Evolutionary conservation across 2,113 vertebrate genomes (phyloP).

Genomic region (Silurus meridionalis): DNA sequence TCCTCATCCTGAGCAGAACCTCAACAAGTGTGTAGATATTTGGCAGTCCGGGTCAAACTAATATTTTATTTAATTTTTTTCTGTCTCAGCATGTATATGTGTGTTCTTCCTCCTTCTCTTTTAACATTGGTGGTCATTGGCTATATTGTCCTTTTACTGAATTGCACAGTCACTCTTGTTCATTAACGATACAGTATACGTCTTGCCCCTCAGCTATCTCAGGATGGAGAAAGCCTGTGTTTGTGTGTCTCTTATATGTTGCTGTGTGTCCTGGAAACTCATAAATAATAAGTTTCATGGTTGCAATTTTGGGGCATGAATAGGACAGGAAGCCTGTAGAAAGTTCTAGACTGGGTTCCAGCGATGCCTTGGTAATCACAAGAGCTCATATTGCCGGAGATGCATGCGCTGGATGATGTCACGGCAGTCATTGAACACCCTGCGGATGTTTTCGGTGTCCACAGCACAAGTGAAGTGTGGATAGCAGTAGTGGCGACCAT

Average conservation of each 20-base stretch:
- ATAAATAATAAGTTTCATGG: conserved; percentile 39
- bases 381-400: conserved; percentile 97
- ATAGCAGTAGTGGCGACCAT: conserved; percentile 97
- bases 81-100: conserved; percentile 42
- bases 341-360: conserved; percentile 42
- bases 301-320: conserved; percentile 53
- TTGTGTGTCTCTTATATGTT: conserved; percentile 44
- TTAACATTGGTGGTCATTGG: conserved; percentile 45
- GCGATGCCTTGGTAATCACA: conserved; percentile 80
- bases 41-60: conserved; percentile 57
- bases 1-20: conserved; percentile 60
- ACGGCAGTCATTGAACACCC: conserved; percentile 98
- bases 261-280: conserved; percentile 41
- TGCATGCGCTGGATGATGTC: conserved; percentile 99
- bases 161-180: conserved; percentile 40
- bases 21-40: conserved; percentile 56
- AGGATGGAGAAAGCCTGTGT: conserved; percentile 55
- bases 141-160: conserved; percentile 46
- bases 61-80: conserved; percentile 32
- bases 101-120: conserved; percentile 40
- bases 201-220: conserved; percentile 41
- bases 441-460: conserved; percentile 98
- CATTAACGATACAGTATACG: conserved; percentile 47
- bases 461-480: conserved; percentile 98
- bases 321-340: conserved; percentile 31